These are phyloP conservation scores for Rhagologus leucostigma DNA, from an alignment of 2,113 vertebrate species.

Conservation along the genomic window DNA sequence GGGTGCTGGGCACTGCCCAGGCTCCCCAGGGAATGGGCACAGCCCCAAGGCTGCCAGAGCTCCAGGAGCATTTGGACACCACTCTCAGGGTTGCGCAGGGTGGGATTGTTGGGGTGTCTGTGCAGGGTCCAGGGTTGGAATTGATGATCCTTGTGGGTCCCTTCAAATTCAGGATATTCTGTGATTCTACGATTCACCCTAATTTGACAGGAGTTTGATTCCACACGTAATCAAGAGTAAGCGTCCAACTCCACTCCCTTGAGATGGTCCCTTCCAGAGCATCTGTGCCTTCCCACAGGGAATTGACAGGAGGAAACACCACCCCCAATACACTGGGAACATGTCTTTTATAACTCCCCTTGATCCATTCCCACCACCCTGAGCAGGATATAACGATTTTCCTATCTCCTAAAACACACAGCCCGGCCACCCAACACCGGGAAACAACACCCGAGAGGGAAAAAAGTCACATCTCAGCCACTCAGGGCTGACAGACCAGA, in stretches of 20 bases:
- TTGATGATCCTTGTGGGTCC: neutral
- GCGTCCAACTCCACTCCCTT: neutral
- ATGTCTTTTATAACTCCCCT: neutral
- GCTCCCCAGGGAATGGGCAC: neutral
- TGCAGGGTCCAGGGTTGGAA: neutral
- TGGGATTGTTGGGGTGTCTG: neutral
- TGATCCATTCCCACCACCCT: neutral
- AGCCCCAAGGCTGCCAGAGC: fast-evolving
- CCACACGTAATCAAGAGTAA: neutral
- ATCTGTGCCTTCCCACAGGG: neutral
- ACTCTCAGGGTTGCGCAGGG: neutral
- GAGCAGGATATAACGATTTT: neutral
- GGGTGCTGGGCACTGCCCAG: neutral
- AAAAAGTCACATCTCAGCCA: neutral
- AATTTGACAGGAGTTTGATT: neutral
- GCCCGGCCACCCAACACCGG: neutral
- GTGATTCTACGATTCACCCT: neutral
- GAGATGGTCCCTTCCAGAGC: neutral
- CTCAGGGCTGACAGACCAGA: neutral
- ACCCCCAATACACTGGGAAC: fast-evolving
- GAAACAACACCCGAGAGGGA: neutral
- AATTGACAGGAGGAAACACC: neutral
- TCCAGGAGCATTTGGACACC: fast-evolving
- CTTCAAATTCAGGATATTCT: neutral
- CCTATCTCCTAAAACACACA: neutral